Base-by-base conservation (phyloP, 2,797 vertebrate genomes). In the Scomberomorus guttatus region DNA sequence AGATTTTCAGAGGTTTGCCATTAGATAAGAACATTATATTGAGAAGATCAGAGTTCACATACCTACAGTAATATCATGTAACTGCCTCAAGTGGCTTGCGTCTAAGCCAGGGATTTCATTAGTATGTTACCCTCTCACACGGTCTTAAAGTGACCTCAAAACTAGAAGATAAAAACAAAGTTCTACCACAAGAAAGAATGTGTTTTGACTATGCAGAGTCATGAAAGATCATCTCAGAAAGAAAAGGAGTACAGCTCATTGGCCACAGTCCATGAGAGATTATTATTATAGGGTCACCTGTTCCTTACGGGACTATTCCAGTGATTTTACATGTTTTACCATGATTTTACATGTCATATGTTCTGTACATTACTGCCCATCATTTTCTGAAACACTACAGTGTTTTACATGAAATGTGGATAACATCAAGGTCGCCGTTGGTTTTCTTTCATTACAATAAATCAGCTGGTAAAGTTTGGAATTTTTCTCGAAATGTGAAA, bases 1-100 rank as follows among this genome's bases (percentile, higher is more conserved):
- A 73, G n/a, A 73, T 74, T 68, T 76, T 75, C 32, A 64, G 62
- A 54, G 48, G 39, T 78, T 79, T 72, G 57, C 71, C 61, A 70
- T 87, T 72, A 77, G 75, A 64, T 66, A 39, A 46, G 80, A 65
- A 63, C 59, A 62, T 52, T 77, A 59, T 32, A 77, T 68, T 52
- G 34, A 69, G 24, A 74, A 73, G 56, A 75, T 63, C 69, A 56
- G 42, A 75, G 84, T 62, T 80, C 44, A 72, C 48, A 48, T 77
- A 69, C 34, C 64, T 13, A 14, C 27, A 67, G 59, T n/a, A 34
- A 54, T 44, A 34, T 55, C 44, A 25, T 3, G 2, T 39, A 70
- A 75, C 25, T 29, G 42, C 39, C 71, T 48, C 12, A 20, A 32
- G 56, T 64, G 34, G 39, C 12, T 54, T 58, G 57, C n/a, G 50